phyloP scores from a whole-genome alignment of 2,888 invertebrate genomes.

The Formica aserva region DNA sequence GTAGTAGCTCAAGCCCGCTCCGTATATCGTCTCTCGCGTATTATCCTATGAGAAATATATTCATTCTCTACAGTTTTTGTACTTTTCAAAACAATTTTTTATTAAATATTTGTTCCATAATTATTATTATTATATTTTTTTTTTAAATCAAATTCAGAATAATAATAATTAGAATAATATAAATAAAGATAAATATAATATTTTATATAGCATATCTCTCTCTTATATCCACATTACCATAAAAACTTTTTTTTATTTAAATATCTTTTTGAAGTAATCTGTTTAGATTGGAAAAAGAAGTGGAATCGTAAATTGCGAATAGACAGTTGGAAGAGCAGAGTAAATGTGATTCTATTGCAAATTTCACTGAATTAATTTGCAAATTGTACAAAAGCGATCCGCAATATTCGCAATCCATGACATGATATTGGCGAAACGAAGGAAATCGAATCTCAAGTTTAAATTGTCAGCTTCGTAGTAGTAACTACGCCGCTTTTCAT shows the following conservation, averaged over 20 bases:
- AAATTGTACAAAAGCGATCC: constrained; percentile 17
- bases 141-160: too few relatives aligned
- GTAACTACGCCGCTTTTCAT: constrained; percentile 1
- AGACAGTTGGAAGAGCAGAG: not conserved
- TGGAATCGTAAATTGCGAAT: constrained; percentile 1
- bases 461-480: constrained; percentile 3
- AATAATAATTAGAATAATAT: too few relatives aligned
- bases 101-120: not conserved
- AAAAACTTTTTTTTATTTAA: not conserved
- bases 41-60: not conserved
- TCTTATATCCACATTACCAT: not conserved
- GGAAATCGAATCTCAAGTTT: constrained; percentile 30
- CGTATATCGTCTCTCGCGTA: not conserved
- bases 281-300: not conserved
- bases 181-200: not conserved
- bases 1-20: not conserved
- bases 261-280: not conserved
- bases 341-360: constrained; percentile 31
- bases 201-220: not conserved
- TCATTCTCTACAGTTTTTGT: not conserved
- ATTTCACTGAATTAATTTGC: constrained; percentile 23
- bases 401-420: not conserved
- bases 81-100: too few relatives aligned
- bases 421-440: constrained; percentile 21
- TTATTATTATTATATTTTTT: not conserved